Conservation (phyloP, 2,888 invertebrate species). For the Elegia similella region DNA sequence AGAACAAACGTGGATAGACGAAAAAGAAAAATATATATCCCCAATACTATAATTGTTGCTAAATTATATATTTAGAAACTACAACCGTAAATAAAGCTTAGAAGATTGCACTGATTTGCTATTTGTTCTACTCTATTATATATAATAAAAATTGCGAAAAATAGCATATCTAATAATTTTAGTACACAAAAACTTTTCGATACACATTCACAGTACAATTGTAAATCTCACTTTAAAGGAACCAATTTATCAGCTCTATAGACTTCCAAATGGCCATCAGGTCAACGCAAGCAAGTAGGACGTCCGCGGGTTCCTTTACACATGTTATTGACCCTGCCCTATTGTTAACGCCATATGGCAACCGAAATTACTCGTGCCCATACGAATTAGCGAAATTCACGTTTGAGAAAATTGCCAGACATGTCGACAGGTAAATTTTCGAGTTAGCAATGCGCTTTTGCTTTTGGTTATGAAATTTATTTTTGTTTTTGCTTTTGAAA, state of each 20-base stretch:
- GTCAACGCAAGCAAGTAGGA: slow-evolving; percentile 66
- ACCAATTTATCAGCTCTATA: slow-evolving; percentile 50
- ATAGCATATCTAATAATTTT: too few relatives aligned
- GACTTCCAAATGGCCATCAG: slow-evolving; percentile 41
- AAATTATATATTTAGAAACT: too few relatives aligned
- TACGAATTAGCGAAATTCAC: slow-evolving; percentile 54
- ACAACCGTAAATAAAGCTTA: too few relatives aligned
- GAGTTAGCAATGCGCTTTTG: slow-evolving; percentile 35
- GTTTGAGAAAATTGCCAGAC: slow-evolving; percentile 26
- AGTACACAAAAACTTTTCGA: too few relatives aligned
- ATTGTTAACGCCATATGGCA: slow-evolving; percentile 75
- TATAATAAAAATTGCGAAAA: too few relatives aligned
- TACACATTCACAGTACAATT: not conserved
- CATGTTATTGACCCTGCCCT: slow-evolving; percentile 77
- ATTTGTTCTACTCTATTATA: too few relatives aligned
- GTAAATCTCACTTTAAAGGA: not conserved
- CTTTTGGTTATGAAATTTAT: slow-evolving; percentile 28
- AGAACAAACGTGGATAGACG: too few relatives aligned
- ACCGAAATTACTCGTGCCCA: slow-evolving; percentile 54
- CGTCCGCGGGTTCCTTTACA: slow-evolving; percentile 64
- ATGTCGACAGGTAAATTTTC: slow-evolving; percentile 39
- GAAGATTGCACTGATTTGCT: too few relatives aligned
- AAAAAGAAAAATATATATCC: too few relatives aligned
- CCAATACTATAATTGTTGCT: too few relatives aligned
- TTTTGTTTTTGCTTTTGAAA: not conserved